Conservation (phyloP, 2,888 invertebrate species). For the Anodontia alba region DNA sequence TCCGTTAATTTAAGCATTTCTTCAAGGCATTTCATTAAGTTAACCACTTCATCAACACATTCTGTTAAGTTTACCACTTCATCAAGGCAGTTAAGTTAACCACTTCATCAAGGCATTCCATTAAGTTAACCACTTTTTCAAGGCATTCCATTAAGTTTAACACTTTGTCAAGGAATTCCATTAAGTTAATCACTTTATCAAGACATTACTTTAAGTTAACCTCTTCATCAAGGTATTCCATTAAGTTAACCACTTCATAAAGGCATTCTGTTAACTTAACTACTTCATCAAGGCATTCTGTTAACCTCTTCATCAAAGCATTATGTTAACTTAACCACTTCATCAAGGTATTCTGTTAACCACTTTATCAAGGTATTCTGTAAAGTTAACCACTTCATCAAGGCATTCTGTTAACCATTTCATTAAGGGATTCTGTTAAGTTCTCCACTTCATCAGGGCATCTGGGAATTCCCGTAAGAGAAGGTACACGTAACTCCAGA, state of each 20-base stretch:
- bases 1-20: neutral
- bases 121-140: too few species aligned
- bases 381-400: neutral
- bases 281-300: neutral
- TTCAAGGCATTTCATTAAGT: neutral
- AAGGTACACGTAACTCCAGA: too few species aligned
- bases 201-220: slow-evolving; percentile 40
- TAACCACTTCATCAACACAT: neutral
- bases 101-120: too few species aligned
- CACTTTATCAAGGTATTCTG: neutral
- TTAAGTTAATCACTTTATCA: slow-evolving; percentile 29
- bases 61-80: neutral
- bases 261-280: neutral
- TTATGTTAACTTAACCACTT: neutral
- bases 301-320: neutral
- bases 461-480: too few species aligned
- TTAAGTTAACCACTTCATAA: neutral
- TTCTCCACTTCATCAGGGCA: neutral
- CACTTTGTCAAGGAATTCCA: neutral
- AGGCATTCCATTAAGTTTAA: slow-evolving; percentile 24
- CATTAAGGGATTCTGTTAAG: neutral
- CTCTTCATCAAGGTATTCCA: neutral
- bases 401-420: neutral
- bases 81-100: neutral
- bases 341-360: neutral